Conservation (phyloP, 2,888 invertebrate species). For the Dynastes maya region DNA sequence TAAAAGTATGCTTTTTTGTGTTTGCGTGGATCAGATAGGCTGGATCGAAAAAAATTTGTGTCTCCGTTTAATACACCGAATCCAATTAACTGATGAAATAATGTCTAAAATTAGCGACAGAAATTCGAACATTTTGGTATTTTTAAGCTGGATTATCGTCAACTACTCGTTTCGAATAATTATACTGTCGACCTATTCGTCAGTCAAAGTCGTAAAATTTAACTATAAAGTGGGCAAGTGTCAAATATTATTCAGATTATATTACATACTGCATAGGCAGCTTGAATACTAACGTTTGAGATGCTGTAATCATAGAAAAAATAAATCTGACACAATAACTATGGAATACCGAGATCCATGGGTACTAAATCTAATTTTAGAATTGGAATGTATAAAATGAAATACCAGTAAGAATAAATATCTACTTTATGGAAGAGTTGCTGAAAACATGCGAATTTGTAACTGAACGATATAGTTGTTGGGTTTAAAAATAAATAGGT, state of each 20-base stretch:
- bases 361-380: no score
- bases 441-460: no score
- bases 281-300: background rate
- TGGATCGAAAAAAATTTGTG: no score
- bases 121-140: slow-evolving; percentile 1
- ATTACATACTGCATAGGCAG: background rate
- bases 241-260: background rate
- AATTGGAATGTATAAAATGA: no score
- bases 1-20: background rate
- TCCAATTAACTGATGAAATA: slow-evolving; percentile 27
- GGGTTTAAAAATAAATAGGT: no score
- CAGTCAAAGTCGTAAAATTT: slow-evolving; percentile 31
- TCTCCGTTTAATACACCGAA: background rate
- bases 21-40: background rate
- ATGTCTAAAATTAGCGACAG: slow-evolving; percentile 12
- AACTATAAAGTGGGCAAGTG: slow-evolving; percentile 8
- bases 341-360: no score
- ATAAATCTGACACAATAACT: slow-evolving; percentile 14
- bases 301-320: slow-evolving; percentile 12
- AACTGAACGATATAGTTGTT: no score
- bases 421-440: no score
- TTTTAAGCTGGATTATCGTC: background rate
- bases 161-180: slow-evolving; percentile 19
- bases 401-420: no score
- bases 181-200: background rate